Evolutionary conservation across 37 sponge, comb jelly and placozoan species (phyloP).

Genomic region (Axinella damicornis): DNA sequence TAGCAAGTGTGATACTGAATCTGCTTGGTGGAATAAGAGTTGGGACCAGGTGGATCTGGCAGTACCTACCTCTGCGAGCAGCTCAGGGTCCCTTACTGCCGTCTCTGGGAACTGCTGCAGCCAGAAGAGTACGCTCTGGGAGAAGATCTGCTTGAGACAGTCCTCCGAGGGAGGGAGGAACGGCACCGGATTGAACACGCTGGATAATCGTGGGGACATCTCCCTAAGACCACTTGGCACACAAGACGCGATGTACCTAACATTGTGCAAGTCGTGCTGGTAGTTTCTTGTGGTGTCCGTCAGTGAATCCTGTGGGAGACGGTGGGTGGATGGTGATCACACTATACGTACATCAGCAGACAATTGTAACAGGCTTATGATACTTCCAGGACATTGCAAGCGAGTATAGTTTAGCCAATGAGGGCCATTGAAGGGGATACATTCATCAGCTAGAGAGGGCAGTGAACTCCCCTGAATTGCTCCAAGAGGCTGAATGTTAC

Average conservation of each 20-base stretch:
- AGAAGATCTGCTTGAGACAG: slow-evolving; percentile 39
- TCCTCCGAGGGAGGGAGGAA: slow-evolving; percentile 55
- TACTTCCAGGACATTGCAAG: too few relatives aligned
- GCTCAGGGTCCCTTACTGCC: slow-evolving; percentile 3
- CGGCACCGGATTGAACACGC: slow-evolving; percentile 49
- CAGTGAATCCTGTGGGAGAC: not conserved
- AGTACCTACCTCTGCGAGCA: slow-evolving; percentile 42
- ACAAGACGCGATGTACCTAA: slow-evolving; percentile 31
- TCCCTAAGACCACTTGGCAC: slow-evolving; percentile 11
- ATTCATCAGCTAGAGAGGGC: too few relatives aligned
- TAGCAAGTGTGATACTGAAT: too few relatives aligned
- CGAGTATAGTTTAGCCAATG: too few relatives aligned
- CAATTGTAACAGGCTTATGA: too few relatives aligned
- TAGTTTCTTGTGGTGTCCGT: not conserved
- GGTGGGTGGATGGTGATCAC: slow-evolving; percentile 6
- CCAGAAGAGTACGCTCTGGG: slow-evolving; percentile 27
- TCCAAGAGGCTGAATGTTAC: too few relatives aligned
- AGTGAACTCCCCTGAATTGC: too few relatives aligned
- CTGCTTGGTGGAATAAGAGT: too few relatives aligned
- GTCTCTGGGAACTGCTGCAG: slow-evolving; percentile 37
- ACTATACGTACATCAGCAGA: too few relatives aligned
- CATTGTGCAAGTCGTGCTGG: slow-evolving; percentile 31
- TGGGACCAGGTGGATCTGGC: too few relatives aligned
- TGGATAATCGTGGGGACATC: slow-evolving; percentile 19
- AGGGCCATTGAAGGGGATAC: too few relatives aligned